Evolutionary conservation across 2,888 invertebrate species (phyloP), one percentile per base, ranked within the genome.

Genomic region (Pharmacophagus antenor): DNA sequence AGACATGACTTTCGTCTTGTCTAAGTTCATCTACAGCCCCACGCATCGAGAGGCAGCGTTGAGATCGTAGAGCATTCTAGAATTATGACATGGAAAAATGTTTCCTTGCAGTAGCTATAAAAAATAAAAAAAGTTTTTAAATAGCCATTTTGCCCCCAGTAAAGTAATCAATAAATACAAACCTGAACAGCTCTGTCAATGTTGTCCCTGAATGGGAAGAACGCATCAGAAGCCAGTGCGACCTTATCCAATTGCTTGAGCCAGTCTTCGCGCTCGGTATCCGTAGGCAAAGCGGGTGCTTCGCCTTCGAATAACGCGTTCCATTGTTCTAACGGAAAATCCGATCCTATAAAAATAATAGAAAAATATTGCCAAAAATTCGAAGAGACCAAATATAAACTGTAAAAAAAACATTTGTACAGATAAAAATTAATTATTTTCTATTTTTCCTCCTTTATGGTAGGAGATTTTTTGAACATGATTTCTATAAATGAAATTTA

Each of bases 131-230:
- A 20, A 20, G 31, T n/a, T 42, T 47, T 31, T 52, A 20, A 50
- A 7, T n/a, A n/a, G n/a, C n/a, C n/a, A n/a, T n/a, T n/a, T n/a
- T n/a, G n/a, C n/a, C n/a, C n/a, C n/a, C n/a, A n/a, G n/a, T n/a
- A n/a, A n/a, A n/a, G n/a, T n/a, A n/a, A n/a, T n/a, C n/a, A n/a
- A n/a, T n/a, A n/a, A 31, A 31, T 0, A 70, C 83, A 77, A 77
- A 98, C 98, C 94, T 96, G 93, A 67, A 93, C 92, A 50, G 98
- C 98, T 66, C 98, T 92, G 79, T 99, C 99, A 58, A 99, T 95
- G 76, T 98, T 99, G 79, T 99, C 99, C 67, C 98, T 92, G 93
- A 99, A 99, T 25, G 99, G 99, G 91, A 99, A 99, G 92, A 99
- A 99, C 0, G 99, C 99, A 85, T 99, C 99, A 0, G 99, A 99